Evolutionary conservation across 2,113 vertebrate species (phyloP), one percentile per base, ranked within the genome.

Genomic region (Meriones unguiculatus): DNA sequence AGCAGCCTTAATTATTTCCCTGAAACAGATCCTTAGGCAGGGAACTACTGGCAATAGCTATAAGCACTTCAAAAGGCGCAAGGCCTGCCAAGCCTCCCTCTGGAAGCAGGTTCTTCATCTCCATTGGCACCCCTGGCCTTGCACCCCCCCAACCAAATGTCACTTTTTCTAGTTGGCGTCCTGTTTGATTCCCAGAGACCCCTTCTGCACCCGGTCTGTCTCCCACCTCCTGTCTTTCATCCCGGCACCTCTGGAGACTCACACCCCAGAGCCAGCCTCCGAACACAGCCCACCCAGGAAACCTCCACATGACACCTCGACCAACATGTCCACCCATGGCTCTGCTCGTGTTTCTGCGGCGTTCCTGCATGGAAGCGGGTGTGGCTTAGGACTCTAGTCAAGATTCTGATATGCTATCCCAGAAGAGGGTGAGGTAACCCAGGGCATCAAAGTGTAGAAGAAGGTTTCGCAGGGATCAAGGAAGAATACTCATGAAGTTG

Each of bases 1-100:
- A 95, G 72, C 32, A 70, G 65, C 52, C 81, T 95, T 93, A 86
- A 89, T 91, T 84, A 94, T 77, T 93, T 95, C 41, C 59, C 88
- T 25, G 41, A 87, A 32, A 75, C 20, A 88, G 93, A 89, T 93
- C 22, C 69, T 89, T 32, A 87, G 75, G 64, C 59, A 72, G 32
- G 67, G 78, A 94, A 94, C 38, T 73, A 70, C 50, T 87, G 75
- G 67, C 88, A 84, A 80, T 57, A 93, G 84, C 78, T 87, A 93
- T 8, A 22, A 93, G 94, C 78, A 82, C 89, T 95, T 87, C 64
- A 78, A 81, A 95, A 75, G 80, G 54, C 78, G 54, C 30, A 70
- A 41, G 84, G 17, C 25, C 50, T 59, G 80, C 28, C 75, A 87
- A 88, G 22, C 65, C 46, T 18, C 22, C n/a, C 46, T 81, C 25